Percentiles rank a stretch among this genome's conserved stretches.
phyloP scores from a whole-genome alignment of 1,140 invertebrate genomes.

The Anoplolepis gracilipes region DNA sequence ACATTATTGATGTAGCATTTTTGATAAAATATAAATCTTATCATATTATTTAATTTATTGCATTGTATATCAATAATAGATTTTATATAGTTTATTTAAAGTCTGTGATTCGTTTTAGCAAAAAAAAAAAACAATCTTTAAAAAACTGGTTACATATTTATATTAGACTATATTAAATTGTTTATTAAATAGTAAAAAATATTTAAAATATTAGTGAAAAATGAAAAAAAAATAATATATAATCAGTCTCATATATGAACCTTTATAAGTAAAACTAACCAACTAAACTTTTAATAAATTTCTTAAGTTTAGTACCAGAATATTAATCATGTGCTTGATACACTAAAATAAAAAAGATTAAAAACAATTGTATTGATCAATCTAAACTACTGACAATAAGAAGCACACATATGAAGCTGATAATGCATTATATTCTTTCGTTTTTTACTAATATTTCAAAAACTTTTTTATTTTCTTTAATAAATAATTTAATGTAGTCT shows the following conservation, averaged over 20 bases:
- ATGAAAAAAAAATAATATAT: no score
- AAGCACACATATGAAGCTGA: neutral
- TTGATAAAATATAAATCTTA: slow-evolving; percentile 6
- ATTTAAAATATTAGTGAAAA: no score
- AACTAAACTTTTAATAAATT: no score
- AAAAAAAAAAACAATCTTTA: neutral
- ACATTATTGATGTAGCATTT: neutral
- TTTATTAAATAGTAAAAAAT: no score
- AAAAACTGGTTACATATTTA: neutral
- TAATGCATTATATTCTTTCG: neutral
- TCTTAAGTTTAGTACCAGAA: no score
- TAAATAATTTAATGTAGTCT: neutral
- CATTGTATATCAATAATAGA: neutral
- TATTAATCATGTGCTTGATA: no score
- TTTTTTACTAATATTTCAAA: neutral
- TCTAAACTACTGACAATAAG: no score
- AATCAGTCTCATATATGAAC: no score
- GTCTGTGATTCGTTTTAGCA: neutral
- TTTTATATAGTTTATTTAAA: neutral
- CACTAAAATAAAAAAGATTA: no score
- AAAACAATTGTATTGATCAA: no score
- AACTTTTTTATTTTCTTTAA: neutral
- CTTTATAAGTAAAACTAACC: no score
- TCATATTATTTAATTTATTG: neutral
- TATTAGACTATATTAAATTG: no score